Conservation (phyloP, 2,888 invertebrate genomes). For the Oxytorus armatus region DNA sequence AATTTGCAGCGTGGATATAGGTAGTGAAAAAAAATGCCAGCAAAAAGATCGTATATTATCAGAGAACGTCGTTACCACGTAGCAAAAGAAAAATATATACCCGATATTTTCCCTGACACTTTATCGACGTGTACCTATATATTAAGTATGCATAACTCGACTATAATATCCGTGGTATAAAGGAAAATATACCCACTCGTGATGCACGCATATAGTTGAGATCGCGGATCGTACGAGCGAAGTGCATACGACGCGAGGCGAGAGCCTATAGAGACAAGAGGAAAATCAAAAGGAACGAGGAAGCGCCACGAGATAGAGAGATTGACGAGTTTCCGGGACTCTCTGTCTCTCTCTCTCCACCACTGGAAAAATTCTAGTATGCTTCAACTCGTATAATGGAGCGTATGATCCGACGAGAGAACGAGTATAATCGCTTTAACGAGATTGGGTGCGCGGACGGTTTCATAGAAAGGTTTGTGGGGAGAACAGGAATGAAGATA, state of each 20-base stretch:
- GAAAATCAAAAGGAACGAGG: slow-evolving; percentile 8
- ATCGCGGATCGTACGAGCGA: slow-evolving; percentile 10
- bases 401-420: slow-evolving; percentile 66
- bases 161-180: slow-evolving; percentile 15
- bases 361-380: slow-evolving; percentile 59
- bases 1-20: no score
- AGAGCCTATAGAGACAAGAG: slow-evolving; percentile 6
- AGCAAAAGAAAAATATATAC: background rate
- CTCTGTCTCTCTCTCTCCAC: slow-evolving; percentile 20
- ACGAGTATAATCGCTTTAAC: slow-evolving; percentile 70
- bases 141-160: slow-evolving; percentile 14
- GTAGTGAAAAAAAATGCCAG: no score
- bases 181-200: slow-evolving; percentile 9
- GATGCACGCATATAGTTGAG: slow-evolving; percentile 17
- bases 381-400: slow-evolving; percentile 69
- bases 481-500: slow-evolving; percentile 47
- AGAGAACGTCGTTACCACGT: background rate
- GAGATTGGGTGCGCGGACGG: slow-evolving; percentile 69
- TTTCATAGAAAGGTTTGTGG: slow-evolving; percentile 59
- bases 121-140: slow-evolving; percentile 13
- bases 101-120: background rate
- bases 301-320: slow-evolving; percentile 19
- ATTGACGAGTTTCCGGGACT: background rate
- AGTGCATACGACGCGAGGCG: slow-evolving; percentile 2
- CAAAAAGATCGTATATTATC: slow-evolving; percentile 10